Evolutionary conservation across 1,140 invertebrate genomes (phyloP).

Genomic region (Aradophagus sp.): DNA sequence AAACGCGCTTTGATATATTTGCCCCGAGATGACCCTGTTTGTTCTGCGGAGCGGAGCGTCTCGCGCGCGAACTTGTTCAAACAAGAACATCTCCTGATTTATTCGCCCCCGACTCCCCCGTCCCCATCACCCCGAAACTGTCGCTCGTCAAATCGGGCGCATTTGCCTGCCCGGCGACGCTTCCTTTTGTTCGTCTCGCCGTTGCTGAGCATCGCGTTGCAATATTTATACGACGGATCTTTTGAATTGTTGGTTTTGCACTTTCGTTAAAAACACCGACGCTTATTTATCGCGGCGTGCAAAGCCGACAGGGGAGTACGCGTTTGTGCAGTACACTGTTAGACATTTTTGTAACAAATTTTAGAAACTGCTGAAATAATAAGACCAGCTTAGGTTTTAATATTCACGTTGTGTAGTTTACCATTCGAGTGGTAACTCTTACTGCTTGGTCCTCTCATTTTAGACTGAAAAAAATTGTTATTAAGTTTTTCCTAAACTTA

Average conservation of each 20-base stretch:
- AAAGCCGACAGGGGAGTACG: too few relatives aligned
- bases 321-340: too few relatives aligned
- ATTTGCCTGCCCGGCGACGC: conserved; percentile 37
- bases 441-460: too few relatives aligned
- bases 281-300: too few relatives aligned
- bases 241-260: conserved; percentile 37
- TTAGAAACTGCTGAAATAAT: too few relatives aligned
- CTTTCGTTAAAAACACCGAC: not conserved
- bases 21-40: conserved; percentile 33
- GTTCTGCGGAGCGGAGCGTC: conserved; percentile 28
- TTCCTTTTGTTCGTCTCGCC: conserved; percentile 47
- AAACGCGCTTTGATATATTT: conserved; percentile 3
- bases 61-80: conserved; percentile 49
- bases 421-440: too few relatives aligned
- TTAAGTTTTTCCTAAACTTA: too few relatives aligned
- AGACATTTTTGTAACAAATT: too few relatives aligned
- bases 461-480: too few relatives aligned
- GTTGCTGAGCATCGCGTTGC: conserved; percentile 36
- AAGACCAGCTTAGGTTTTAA: too few relatives aligned
- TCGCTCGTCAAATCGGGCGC: conserved; percentile 36
- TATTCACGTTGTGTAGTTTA: too few relatives aligned
- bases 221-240: conserved; percentile 41
- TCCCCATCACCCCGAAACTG: conserved; percentile 10
- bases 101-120: conserved; percentile 16
- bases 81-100: conserved; percentile 52